These are phyloP conservation scores for Tetraodon nigroviridis DNA, from an alignment of 2,113 vertebrate genomes.

Conservation along the genomic window DNA sequence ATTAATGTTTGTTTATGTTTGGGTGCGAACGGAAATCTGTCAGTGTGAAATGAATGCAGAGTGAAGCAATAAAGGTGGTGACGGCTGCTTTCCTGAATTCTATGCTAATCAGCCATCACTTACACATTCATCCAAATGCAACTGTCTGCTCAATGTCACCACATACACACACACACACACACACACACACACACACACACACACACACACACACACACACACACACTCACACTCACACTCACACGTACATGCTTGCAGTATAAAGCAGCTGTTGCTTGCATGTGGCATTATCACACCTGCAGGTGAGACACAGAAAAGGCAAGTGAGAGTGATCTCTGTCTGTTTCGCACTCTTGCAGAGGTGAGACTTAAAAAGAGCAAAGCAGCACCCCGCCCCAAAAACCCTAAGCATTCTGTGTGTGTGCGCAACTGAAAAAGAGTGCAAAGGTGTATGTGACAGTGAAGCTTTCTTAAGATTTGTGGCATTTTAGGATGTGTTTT, in stretches of 20 bases:
- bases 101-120: constrained; percentile 65
- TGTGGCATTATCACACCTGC: constrained; percentile 50
- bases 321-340: constrained; percentile 34
- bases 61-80: constrained; percentile 64
- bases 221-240: background rate
- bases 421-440: constrained; percentile 1
- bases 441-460: background rate
- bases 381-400: no score
- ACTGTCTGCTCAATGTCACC: constrained; percentile 56
- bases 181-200: background rate
- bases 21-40: constrained; percentile 40
- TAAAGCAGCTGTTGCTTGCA: constrained; percentile 37
- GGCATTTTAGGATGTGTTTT: no score
- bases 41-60: constrained; percentile 54
- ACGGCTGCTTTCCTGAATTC: constrained; percentile 48
- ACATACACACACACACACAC: background rate
- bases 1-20: constrained; percentile 66
- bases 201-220: background rate
- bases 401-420: constrained; percentile 7
- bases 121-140: constrained; percentile 47
- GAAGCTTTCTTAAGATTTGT: background rate
- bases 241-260: background rate
- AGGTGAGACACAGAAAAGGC: constrained; percentile 46
- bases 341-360: constrained; percentile 26
- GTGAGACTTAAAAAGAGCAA: constrained; percentile 39